Evolutionary conservation across 1,140 invertebrate genomes (phyloP), one percentile per base, ranked within the genome.

Genomic region (Cyphomyrmex costatus): DNA sequence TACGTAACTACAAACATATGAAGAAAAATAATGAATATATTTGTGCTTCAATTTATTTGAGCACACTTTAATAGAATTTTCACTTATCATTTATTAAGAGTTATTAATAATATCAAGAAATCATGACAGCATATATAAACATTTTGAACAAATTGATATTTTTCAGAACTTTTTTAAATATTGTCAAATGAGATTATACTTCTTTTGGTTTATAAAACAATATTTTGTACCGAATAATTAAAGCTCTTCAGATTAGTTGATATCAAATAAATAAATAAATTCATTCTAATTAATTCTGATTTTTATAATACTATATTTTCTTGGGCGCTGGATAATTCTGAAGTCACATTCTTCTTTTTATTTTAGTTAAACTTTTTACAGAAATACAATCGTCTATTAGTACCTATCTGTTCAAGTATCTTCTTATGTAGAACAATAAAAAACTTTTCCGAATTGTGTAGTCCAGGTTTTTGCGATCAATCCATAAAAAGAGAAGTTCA

Each of bases 401-500:
- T 42, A 10, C 10, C 36, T 42, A 10, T 10, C 36, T 42, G 8
- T 42, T 74, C 30, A 71, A n/a, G 7, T 53, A 56, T 51, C 1
- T 74, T 56, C 12, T 33, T 74, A 74, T 53, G 19, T 12, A 33
- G 49, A 27, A 4, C 1, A 5, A 61, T 12, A 24, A 77, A 61
- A 76, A 73, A 24, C 8, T 76, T 58, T 8, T 58, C 0, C 2
- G 6, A 78, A 78, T 30, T 60, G 12, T 65, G 36, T n/a, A 33
- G 42, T 4, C 14, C 24, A 14, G 16, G 3, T 68, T 79, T 66
- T 65, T 5, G 2, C 36, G 10, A 53, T 36, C 14, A 21, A 53
- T 8, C 46, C n/a, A 68, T 66, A 70, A n/a, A 68, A 80, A 80
- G 56, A n/a, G 16, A n/a, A 19, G 3, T 66, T 65, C 33, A 1